Percentiles rank a stretch among this genome's conserved stretches.
phyloP scores from a whole-genome alignment of 2,888 invertebrate species.

The Tachina grossa region DNA sequence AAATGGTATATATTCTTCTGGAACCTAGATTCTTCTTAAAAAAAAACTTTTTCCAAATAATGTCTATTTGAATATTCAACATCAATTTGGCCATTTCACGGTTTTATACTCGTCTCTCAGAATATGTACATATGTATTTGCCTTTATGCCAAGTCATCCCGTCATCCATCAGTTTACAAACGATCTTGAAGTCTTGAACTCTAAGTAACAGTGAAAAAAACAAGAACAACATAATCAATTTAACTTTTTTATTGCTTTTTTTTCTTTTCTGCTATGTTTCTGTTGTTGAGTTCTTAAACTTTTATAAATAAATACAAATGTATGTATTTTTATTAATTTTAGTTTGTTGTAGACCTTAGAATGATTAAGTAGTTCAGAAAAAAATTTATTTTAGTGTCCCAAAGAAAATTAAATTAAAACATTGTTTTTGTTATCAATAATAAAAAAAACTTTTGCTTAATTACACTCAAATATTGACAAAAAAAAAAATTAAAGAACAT shows the following conservation, averaged over 20 bases:
- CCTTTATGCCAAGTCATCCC: constrained; percentile 63
- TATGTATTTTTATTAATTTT: constrained; percentile 76
- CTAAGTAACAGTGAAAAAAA: constrained; percentile 19
- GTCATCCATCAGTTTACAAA: constrained; percentile 54
- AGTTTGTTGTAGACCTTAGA: constrained; percentile 76
- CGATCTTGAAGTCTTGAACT: constrained; percentile 17
- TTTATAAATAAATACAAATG: constrained; percentile 71
- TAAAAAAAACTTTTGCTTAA: constrained; percentile 28
- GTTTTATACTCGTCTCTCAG: too few relatives aligned
- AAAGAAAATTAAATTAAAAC: neutral
- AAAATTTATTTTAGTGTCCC: neutral
- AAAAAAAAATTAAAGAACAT: neutral
- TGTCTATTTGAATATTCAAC: too few relatives aligned
- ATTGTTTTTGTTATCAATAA: constrained; percentile 40
- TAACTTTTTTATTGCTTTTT: constrained; percentile 21
- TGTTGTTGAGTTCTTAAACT: constrained; percentile 33
- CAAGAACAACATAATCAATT: constrained; percentile 37
- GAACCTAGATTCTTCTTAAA: too few relatives aligned
- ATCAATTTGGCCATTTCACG: too few relatives aligned
- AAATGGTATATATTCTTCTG: too few relatives aligned
- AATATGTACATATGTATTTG: neutral
- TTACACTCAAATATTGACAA: neutral
- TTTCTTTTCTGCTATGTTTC: neutral
- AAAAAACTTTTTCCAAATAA: too few relatives aligned
- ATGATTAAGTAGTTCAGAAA: constrained; percentile 47